Conservation (phyloP, 1,140 invertebrate species). For the Oedothorax gibbosus region DNA sequence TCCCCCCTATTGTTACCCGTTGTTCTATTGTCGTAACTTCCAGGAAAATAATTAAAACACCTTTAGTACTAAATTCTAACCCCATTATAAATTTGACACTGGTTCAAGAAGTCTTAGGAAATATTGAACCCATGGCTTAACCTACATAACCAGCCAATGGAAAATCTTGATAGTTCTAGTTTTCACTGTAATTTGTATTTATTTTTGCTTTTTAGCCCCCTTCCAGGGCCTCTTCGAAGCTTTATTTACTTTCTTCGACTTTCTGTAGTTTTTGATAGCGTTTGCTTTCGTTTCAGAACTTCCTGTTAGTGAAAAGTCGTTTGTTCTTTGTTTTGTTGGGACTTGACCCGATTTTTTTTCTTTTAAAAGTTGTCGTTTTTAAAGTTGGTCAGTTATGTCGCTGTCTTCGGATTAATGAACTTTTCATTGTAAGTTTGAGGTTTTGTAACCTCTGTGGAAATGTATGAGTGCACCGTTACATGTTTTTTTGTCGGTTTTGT, state of each 20-base stretch:
- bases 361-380: not conserved
- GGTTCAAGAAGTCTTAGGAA: slow-evolving; percentile 9
- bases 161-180: slow-evolving; percentile 26
- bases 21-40: not conserved
- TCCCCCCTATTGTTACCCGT: too few relatives aligned
- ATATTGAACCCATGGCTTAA: slow-evolving; percentile 30
- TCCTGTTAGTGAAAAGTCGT: slow-evolving; percentile 49
- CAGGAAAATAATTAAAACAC: slow-evolving; percentile 24
- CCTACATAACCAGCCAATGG: slow-evolving; percentile 53
- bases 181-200: slow-evolving; percentile 13
- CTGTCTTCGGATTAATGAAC: not conserved
- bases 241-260: slow-evolving; percentile 50
- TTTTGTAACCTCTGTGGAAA: too few relatives aligned
- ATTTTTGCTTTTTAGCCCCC: slow-evolving; percentile 10
- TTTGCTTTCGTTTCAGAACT: slow-evolving; percentile 55
- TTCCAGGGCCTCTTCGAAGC: slow-evolving; percentile 2
- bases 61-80: slow-evolving; percentile 12
- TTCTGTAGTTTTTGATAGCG: slow-evolving; percentile 24
- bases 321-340: slow-evolving; percentile 7
- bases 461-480: too few relatives aligned
- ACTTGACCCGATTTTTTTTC: slow-evolving; percentile 16
- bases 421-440: too few relatives aligned
- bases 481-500: too few relatives aligned
- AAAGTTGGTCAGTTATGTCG: slow-evolving; percentile 7
- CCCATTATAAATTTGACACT: slow-evolving; percentile 18